Evolutionary conservation across 2,797 vertebrate species (phyloP).

Genomic region (Gymnoscopelus braueri): DNA sequence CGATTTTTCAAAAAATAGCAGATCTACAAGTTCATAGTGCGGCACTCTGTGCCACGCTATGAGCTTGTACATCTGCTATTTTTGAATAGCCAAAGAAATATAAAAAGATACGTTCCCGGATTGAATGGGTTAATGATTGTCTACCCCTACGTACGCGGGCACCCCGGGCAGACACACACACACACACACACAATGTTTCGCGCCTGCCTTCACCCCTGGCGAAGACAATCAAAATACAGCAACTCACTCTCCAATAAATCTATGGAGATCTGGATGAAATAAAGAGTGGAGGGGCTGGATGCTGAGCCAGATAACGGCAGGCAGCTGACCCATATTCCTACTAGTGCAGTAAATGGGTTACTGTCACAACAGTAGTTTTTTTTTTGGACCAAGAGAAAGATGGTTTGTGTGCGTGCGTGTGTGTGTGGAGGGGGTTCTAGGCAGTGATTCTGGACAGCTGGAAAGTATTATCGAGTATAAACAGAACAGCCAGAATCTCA

Average conservation of each 20-base stretch:
- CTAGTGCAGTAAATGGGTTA: conserved; percentile 62
- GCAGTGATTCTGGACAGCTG: conserved; percentile 30
- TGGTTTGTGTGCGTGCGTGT: background rate
- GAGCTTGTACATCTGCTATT: too few species aligned
- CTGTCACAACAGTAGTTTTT: conserved; percentile 45
- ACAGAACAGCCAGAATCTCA: conserved; percentile 14
- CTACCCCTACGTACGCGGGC: too few species aligned
- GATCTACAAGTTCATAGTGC: too few species aligned
- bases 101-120: too few species aligned
- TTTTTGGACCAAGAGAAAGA: background rate
- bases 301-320: background rate
- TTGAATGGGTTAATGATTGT: too few species aligned
- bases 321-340: conserved; percentile 53
- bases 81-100: too few species aligned
- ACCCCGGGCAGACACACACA: too few species aligned
- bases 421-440: background rate
- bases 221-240: background rate
- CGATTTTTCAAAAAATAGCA: too few species aligned
- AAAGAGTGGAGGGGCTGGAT: conserved; percentile 21
- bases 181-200: background rate
- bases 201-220: background rate
- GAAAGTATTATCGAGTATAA: conserved; percentile 26
- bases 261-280: conserved; percentile 42
- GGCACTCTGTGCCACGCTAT: too few species aligned
- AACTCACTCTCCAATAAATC: conserved; percentile 58